Evolutionary conservation across 2,797 vertebrate genomes (phyloP), one percentile per base, ranked within the genome.

Genomic region (Notoglanidium macrostoma): DNA sequence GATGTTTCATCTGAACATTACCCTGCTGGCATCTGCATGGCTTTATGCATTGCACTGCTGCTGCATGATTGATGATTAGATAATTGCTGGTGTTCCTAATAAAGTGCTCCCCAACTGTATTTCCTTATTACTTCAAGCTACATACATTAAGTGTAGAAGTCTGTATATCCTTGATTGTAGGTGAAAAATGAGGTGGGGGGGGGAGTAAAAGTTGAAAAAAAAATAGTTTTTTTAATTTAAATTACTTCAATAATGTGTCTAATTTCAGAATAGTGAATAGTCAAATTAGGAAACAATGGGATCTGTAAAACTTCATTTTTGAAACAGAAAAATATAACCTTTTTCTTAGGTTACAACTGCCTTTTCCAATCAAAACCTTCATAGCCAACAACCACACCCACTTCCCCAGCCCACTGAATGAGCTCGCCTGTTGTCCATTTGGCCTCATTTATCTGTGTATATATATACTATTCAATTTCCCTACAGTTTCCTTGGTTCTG

Each of bases 21-120:
- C 14, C 3, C n/a, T 44, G 15, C 17, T 35, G 19, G 19, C 19
- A 79, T 59, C 19, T 40, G 32, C 54, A 59, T 79, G 19, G 23
- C 40, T 79, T 79, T 59, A 35, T 77, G 77, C 10, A 57, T 40
- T 11, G 5, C 32, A 77, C 73, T 77, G 74, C 74, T 77, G 26
- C 74, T 26, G 40, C 21, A 35, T 59, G 9, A 79, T 59, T 59
- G 55, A n/a, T 35, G 35, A 74, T 74, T 49, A 6, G 40, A 74
- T 74, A 14, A 49, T 26, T 49, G 26, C 7, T 29, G 5, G 2
- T 32, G n/a, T 35, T 57, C 5, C 17, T 35, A 12, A 59, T 35
- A n/a, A 57, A 23, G 19, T 79, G 29, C 19, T 57, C 0, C 35
- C 4, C 40, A 4, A 57, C 29, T 35, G 54, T 59, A 57, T 55